phyloP scores from a whole-genome alignment of 2,113 vertebrate species.

The Sylvicapra grimmia region DNA sequence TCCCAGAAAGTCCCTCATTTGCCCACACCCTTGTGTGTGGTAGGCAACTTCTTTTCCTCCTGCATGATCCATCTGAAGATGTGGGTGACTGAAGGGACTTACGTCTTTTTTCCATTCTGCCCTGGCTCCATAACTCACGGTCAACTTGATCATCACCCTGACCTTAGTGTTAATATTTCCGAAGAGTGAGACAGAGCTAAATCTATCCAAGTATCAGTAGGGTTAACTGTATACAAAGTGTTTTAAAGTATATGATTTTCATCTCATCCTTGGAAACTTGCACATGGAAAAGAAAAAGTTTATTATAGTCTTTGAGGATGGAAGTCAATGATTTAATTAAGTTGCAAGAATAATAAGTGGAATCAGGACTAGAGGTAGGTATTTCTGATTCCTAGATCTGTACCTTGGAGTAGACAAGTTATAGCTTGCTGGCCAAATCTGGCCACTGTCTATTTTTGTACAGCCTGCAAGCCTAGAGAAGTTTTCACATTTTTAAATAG shows the following conservation, averaged over 20 bases:
- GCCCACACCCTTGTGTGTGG: background rate
- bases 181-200: background rate
- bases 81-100: background rate
- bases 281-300: background rate
- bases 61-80: background rate
- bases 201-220: background rate
- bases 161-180: background rate
- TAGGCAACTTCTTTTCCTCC: background rate
- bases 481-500: constrained; percentile 10
- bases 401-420: background rate
- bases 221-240: background rate
- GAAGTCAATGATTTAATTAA: background rate
- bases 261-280: background rate
- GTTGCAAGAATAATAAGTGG: background rate
- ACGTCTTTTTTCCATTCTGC: background rate
- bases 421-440: background rate
- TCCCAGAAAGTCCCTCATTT: background rate
- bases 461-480: background rate
- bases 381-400: background rate
- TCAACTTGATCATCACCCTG: background rate
- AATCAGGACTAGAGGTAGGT: background rate
- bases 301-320: background rate
- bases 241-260: background rate
- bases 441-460: background rate
- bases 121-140: background rate